These are phyloP conservation scores for Gila robusta DNA, from an alignment of 2,797 vertebrate genomes.

Conservation along the genomic window DNA sequence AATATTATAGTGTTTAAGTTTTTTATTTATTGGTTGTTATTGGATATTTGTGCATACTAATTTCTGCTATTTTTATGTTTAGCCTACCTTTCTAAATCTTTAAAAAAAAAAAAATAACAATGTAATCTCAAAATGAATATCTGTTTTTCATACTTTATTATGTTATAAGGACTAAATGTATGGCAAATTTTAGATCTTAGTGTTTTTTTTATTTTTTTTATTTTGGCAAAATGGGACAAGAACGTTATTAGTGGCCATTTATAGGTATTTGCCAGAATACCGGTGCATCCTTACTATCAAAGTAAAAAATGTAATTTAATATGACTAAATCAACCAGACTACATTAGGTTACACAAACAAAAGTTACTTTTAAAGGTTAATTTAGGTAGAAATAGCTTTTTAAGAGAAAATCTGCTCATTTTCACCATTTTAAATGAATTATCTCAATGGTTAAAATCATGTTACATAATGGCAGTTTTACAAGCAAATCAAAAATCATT, in stretches of 20 bases:
- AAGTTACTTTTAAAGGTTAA: neutral
- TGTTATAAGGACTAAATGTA: neutral
- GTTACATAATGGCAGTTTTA: neutral
- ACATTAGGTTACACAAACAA: neutral
- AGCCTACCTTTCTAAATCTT: too few relatives aligned
- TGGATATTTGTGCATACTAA: neutral
- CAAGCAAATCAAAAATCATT: constrained; percentile 1
- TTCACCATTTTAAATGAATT: neutral
- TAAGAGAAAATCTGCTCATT: neutral
- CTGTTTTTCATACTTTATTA: neutral
- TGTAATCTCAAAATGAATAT: neutral
- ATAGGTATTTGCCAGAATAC: neutral
- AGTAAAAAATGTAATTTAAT: neutral
- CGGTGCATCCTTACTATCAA: neutral
- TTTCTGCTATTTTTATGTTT: neutral
- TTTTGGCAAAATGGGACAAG: neutral
- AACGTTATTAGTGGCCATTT: neutral
- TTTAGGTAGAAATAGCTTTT: neutral
- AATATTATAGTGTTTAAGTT: neutral
- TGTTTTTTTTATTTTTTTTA: neutral
- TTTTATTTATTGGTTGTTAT: neutral
- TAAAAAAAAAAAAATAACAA: neutral
- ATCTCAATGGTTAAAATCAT: neutral
- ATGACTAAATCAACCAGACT: neutral
- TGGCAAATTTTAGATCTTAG: neutral